phyloP scores from a whole-genome alignment of 2,113 vertebrate species.

The Thymallus thymallus region DNA sequence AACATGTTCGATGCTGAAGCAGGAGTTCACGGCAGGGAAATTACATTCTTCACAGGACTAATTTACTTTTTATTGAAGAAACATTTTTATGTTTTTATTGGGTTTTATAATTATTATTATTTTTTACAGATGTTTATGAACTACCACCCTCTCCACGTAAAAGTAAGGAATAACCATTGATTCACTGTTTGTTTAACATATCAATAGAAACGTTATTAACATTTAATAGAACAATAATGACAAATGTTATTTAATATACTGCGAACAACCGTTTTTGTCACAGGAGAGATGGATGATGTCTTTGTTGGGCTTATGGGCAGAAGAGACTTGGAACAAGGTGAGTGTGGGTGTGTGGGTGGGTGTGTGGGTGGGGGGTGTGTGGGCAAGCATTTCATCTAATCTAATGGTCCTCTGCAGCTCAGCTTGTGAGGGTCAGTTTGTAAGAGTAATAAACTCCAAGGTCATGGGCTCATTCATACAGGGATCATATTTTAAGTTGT shows the following conservation, averaged over 20 bases:
- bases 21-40: too few relatives aligned
- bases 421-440: too few relatives aligned
- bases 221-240: neutral
- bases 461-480: too few relatives aligned
- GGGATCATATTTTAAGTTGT: too few relatives aligned
- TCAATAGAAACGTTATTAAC: neutral
- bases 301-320: conserved; percentile 95
- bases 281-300: conserved; percentile 92
- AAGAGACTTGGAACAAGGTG: conserved; percentile 78
- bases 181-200: neutral
- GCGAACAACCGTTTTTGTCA: conserved; percentile 16
- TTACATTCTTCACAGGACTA: too few relatives aligned
- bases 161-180: conserved; percentile 63
- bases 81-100: too few relatives aligned
- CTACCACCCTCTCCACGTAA: conserved; percentile 59
- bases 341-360: conserved; percentile 31
- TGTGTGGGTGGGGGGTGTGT: too few relatives aligned
- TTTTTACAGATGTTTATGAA: conserved; percentile 50
- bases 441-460: too few relatives aligned
- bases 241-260: neutral
- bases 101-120: neutral
- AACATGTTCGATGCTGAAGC: too few relatives aligned
- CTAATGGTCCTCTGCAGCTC: too few relatives aligned
- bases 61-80: too few relatives aligned
- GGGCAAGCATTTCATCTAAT: too few relatives aligned